These are phyloP conservation scores for Pterostichus niger DNA, from an alignment of 2,888 invertebrate genomes.

Conservation along the genomic window DNA sequence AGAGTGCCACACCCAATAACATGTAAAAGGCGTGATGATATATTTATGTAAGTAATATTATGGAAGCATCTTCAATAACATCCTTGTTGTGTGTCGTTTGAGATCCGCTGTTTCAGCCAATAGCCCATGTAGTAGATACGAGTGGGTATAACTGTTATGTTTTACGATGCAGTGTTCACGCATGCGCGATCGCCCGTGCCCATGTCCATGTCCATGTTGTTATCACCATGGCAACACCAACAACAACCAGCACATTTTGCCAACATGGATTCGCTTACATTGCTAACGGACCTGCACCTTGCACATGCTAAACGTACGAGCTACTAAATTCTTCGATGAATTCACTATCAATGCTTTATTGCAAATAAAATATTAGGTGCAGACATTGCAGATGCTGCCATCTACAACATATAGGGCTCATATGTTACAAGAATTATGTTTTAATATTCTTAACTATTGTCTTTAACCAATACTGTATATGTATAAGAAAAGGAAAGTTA, in stretches of 20 bases:
- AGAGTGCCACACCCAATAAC: too few species aligned
- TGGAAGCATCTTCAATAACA: too few species aligned
- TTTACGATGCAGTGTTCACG: constrained; percentile 43
- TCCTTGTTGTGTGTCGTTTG: neutral
- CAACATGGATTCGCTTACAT: constrained; percentile 7
- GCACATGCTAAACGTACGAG: neutral
- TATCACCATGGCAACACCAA: constrained; percentile 41
- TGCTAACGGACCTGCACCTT: constrained; percentile 43
- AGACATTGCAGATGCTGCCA: constrained; percentile 1
- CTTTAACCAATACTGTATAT: too few species aligned
- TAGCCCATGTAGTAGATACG: constrained; percentile 25
- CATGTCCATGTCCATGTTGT: constrained; percentile 7
- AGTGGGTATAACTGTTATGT: constrained; percentile 57
- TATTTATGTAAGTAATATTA: too few species aligned
- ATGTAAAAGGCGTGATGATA: too few species aligned
- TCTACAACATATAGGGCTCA: neutral
- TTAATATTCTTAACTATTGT: too few species aligned
- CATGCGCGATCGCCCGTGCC: constrained; percentile 23
- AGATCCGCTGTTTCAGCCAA: constrained; percentile 32
- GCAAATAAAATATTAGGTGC: constrained; percentile 10
- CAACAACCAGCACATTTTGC: constrained; percentile 20
- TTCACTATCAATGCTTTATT: constrained; percentile 12
- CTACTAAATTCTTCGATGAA: constrained; percentile 8
- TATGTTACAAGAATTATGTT: too few species aligned
- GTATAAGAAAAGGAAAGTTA: too few species aligned